Conservation (phyloP, 2,797 vertebrate species). For the Sebastes matsubarae region DNA sequence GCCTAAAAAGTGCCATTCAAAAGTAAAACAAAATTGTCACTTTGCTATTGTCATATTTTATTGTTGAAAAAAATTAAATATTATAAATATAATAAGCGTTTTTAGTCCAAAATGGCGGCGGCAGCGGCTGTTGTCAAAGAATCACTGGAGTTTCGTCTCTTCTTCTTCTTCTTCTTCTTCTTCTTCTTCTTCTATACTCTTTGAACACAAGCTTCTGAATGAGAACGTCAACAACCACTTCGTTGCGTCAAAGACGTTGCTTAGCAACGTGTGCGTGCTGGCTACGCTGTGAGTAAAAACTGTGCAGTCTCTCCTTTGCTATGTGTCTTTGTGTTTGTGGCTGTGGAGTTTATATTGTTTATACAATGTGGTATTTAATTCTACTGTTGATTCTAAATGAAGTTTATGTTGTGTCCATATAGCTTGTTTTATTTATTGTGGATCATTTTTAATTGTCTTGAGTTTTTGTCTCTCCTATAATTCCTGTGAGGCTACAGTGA, state of each 20-base stretch:
- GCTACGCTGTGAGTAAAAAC: background rate
- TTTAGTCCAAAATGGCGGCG: too few relatives aligned
- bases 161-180: too few relatives aligned
- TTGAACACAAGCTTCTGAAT: background rate
- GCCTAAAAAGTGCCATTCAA: too few relatives aligned
- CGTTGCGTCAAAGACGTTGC: background rate
- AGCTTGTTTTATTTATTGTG: background rate
- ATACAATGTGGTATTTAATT: background rate
- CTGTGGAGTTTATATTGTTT: background rate
- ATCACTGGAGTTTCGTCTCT: too few relatives aligned
- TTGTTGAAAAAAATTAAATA: too few relatives aligned
- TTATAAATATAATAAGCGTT: too few relatives aligned
- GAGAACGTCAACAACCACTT: background rate
- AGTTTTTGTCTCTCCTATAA: background rate
- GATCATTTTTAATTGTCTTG: background rate
- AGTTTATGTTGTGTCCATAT: background rate
- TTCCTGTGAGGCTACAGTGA: background rate
- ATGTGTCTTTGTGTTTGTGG: background rate
- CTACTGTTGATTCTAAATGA: background rate
- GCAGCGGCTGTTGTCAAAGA: too few relatives aligned
- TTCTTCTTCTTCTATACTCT: too few relatives aligned
- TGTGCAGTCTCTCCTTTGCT: background rate
- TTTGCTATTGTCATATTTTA: too few relatives aligned
- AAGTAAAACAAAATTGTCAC: too few relatives aligned
- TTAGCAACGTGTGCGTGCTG: background rate